Conservation (phyloP, 1,140 invertebrate genomes). For the Anagrus nilaparvatae region DNA sequence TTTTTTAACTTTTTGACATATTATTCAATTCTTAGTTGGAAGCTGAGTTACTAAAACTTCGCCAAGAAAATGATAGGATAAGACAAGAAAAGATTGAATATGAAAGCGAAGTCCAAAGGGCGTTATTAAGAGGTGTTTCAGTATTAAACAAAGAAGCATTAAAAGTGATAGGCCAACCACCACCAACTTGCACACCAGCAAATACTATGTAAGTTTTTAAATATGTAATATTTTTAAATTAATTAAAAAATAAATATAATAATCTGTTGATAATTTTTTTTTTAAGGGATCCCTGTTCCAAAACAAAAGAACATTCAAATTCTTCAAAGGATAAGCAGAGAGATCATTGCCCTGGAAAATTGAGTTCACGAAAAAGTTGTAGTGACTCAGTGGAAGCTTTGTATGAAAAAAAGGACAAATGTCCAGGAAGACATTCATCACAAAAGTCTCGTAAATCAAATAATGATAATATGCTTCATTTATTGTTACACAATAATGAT, state of each 20-base stretch:
- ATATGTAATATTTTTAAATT: neutral
- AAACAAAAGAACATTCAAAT: too few relatives aligned
- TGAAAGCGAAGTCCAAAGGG: conserved; percentile 33
- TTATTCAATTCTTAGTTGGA: conserved; percentile 21
- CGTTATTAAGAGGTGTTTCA: conserved; percentile 33
- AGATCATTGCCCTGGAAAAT: too few relatives aligned
- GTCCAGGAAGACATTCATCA: conserved; percentile 5
- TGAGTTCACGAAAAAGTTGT: too few relatives aligned
- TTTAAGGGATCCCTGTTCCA: too few relatives aligned
- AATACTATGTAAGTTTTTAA: conserved; percentile 17
- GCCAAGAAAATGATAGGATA: conserved; percentile 31
- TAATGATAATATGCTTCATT: conserved; percentile 17
- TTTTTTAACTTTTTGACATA: neutral
- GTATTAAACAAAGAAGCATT: conserved; percentile 33
- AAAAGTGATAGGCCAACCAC: conserved; percentile 29
- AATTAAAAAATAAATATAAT: too few relatives aligned
- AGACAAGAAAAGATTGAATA: conserved; percentile 32
- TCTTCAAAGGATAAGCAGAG: too few relatives aligned
- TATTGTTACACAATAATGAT: conserved; percentile 23
- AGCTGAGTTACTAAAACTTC: conserved; percentile 23
- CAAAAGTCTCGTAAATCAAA: conserved; percentile 12
- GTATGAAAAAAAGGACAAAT: too few relatives aligned
- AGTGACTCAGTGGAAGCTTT: too few relatives aligned
- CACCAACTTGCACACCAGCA: conserved; percentile 22
- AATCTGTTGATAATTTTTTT: too few relatives aligned